Evolutionary conservation across 2,888 invertebrate species (phyloP).

Genomic region (Brenthis hecate): DNA sequence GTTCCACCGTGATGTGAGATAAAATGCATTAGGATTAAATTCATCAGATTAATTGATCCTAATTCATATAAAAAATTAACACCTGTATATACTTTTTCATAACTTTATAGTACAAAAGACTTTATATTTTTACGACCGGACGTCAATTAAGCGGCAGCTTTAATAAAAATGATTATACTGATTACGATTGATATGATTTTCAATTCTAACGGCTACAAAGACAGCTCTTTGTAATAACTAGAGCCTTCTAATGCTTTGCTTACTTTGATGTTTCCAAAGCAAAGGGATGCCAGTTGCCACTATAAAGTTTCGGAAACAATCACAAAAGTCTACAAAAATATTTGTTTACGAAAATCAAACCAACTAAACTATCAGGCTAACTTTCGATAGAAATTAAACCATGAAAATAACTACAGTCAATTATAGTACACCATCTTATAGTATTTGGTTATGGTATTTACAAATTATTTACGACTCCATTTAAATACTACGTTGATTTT

Average conservation of each 20-base stretch:
- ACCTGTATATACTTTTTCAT: too few species aligned
- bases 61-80: too few species aligned
- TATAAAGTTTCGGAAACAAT: conserved; percentile 10
- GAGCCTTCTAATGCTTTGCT: not conserved
- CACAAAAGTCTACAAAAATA: conserved; percentile 9
- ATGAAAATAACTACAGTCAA: conserved; percentile 1
- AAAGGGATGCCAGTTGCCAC: not conserved
- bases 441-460: not conserved
- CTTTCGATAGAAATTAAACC: conserved; percentile 13
- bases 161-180: not conserved
- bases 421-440: not conserved
- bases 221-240: not conserved
- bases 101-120: too few species aligned
- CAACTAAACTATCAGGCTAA: conserved; percentile 3
- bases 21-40: too few species aligned
- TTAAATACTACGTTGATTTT: not conserved
- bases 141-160: conserved; percentile 7
- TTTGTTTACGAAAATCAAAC: conserved; percentile 17
- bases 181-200: not conserved
- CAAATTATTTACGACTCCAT: not conserved
- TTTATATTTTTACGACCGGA: not conserved
- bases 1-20: too few species aligned
- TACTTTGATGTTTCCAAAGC: not conserved
- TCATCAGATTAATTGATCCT: too few species aligned
- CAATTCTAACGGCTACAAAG: not conserved